phyloP scores from a whole-genome alignment of 1,140 invertebrate species.

The Achroia grisella region DNA sequence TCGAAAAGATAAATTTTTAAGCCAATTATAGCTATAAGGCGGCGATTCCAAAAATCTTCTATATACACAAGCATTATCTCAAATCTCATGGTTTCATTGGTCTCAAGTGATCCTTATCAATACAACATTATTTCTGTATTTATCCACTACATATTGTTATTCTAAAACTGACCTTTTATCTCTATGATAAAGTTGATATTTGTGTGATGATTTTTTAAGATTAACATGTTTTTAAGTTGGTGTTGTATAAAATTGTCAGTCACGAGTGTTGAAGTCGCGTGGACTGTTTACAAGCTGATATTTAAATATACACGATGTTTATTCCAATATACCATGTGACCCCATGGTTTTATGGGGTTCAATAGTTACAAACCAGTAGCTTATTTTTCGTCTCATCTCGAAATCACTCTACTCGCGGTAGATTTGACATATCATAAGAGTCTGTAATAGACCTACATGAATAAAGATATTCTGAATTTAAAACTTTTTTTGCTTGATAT shows the following conservation, averaged over 20 bases:
- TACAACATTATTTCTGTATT: background rate
- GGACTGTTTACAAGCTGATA: slow-evolving; percentile 57
- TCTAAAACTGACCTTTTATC: slow-evolving; percentile 1
- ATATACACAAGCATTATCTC: slow-evolving; percentile 40
- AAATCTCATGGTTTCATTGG: slow-evolving; percentile 40
- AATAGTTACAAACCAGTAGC: too few relatives aligned
- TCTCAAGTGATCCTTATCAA: slow-evolving; percentile 37
- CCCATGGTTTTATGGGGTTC: too few relatives aligned
- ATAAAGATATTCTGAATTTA: too few relatives aligned
- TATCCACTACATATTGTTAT: slow-evolving; percentile 16
- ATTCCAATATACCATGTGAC: slow-evolving; percentile 24
- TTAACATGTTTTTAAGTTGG: background rate
- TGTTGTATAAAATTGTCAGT: slow-evolving; percentile 42
- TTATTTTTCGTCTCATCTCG: too few relatives aligned
- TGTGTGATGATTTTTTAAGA: background rate
- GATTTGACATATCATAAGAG: too few relatives aligned
- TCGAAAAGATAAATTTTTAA: slow-evolving; percentile 59
- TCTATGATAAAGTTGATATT: background rate
- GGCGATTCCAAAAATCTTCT: slow-evolving; percentile 63
- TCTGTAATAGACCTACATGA: too few relatives aligned
- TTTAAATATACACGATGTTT: slow-evolving; percentile 50
- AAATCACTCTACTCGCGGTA: too few relatives aligned
- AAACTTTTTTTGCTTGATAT: too few relatives aligned
- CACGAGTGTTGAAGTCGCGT: slow-evolving; percentile 44
- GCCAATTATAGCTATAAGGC: slow-evolving; percentile 52